Percentiles rank a stretch among this genome's conserved stretches.
phyloP scores from a whole-genome alignment of 2,888 invertebrate genomes.

The Coleophora flavipennella region DNA sequence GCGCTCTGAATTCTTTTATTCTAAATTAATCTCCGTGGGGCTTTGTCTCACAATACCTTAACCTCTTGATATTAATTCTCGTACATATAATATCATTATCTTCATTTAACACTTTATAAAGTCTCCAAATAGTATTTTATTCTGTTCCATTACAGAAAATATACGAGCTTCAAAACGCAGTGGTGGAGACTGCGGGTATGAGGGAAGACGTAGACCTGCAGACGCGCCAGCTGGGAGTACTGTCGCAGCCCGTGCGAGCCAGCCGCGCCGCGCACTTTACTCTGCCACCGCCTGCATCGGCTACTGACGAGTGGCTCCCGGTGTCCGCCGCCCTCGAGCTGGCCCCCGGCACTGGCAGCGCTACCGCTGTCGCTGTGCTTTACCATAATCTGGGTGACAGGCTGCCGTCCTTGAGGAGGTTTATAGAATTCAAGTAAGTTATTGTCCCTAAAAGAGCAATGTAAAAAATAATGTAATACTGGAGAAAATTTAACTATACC shows the following conservation, averaged over 20 bases:
- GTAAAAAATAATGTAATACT: too few species aligned
- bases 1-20: too few species aligned
- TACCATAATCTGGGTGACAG: slow-evolving; percentile 77
- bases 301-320: slow-evolving; percentile 45
- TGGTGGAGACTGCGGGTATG: slow-evolving; percentile 48
- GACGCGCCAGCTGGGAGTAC: slow-evolving; percentile 44
- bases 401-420: slow-evolving; percentile 73
- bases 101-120: too few species aligned
- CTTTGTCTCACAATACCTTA: too few species aligned
- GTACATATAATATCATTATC: too few species aligned
- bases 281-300: slow-evolving; percentile 23
- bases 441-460: too few species aligned
- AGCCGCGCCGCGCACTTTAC: slow-evolving; percentile 50
- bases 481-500: too few species aligned
- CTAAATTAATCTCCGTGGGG: too few species aligned
- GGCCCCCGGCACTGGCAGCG: slow-evolving; percentile 34
- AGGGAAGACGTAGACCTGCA: slow-evolving; percentile 34
- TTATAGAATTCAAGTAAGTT: slow-evolving; percentile 75
- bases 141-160: too few species aligned
- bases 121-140: too few species aligned
- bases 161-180: slow-evolving; percentile 53
- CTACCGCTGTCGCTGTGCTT: slow-evolving; percentile 65
- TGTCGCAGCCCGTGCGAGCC: slow-evolving; percentile 37
- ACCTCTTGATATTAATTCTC: too few species aligned
- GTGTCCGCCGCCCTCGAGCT: slow-evolving; percentile 51